Evolutionary conservation across 1,140 invertebrate genomes (phyloP), one percentile per base, ranked within the genome.

Genomic region (Hylaeus volcanicus): DNA sequence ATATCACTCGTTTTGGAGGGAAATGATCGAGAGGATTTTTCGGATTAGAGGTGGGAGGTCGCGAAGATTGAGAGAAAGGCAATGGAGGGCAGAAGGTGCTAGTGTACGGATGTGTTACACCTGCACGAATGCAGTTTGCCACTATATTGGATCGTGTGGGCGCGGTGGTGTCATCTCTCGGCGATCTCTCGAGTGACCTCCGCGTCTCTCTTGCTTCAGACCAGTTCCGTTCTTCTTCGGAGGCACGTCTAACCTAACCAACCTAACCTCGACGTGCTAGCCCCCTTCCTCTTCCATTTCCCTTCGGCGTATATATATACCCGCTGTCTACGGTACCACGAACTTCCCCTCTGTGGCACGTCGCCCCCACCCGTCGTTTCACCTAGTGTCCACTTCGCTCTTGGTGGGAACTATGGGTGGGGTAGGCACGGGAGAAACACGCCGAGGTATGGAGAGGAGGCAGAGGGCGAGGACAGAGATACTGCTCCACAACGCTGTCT

Each of bases 161-260:
- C 84, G 89, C 88, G 87, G 92, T 93, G 90, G 90, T 92, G 91
- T 92, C 92, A 93, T 93, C 91, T 93, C 89, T 91, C 90, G 91
- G 91, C 88, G 81, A 90, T 91, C 87, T 88, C 85, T 75, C 41
- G 86, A 92, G 88, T 89, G 88, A 91, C 88, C 90, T 89, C 82
- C 63, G 26, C 26, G 76, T 43, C 66, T 65, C 66, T 61, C 69
- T 68, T 70, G 55, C 45, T 86, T 65, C 68, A 68, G 82, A 86
- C 77, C 84, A 86, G 86, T 89, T 89, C 83, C 88, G 86, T 88
- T 89, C 86, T 88, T 84, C 84, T 86, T 83, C 87, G 73, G 85
- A 88, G 83, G 86, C 87, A 86, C 88, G 87, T 89, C 87, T 88
- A 88, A 90, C 88, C 89, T 90, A 89, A 87, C 89, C 81, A 90